phyloP scores from a whole-genome alignment of 2,797 vertebrate species.

The Benthosema pterotum region DNA sequence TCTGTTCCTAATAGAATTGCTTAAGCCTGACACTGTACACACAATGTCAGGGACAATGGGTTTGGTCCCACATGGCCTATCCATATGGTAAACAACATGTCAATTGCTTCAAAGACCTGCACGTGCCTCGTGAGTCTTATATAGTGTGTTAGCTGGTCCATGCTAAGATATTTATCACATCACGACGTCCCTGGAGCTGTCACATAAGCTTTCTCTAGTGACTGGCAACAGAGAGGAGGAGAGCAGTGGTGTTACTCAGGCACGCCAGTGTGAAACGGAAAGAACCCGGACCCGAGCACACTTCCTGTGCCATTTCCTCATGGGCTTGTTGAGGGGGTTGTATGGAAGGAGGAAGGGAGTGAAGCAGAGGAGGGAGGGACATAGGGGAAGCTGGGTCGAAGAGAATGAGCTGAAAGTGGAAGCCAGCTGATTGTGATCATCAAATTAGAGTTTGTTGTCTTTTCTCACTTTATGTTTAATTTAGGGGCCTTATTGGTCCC shows the following conservation, averaged over 20 bases:
- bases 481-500: constrained; percentile 3
- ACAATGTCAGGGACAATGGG: neutral
- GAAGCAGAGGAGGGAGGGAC: constrained; percentile 39
- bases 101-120: constrained; percentile 6
- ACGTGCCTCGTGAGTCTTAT: constrained; percentile 27
- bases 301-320: constrained; percentile 81
- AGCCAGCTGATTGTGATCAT: constrained; percentile 11
- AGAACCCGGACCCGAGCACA: constrained; percentile 65
- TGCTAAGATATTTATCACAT: constrained; percentile 42
- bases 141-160: constrained; percentile 14
- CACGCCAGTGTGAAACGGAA: constrained; percentile 69
- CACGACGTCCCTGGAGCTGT: neutral
- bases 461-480: constrained; percentile 18
- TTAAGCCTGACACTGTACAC: neutral
- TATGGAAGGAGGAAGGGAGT: constrained; percentile 6
- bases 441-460: constrained; percentile 13
- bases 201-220: constrained; percentile 27
- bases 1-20: no score
- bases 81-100: constrained; percentile 28
- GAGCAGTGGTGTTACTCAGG: constrained; percentile 38
- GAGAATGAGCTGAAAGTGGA: constrained; percentile 15
- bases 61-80: constrained; percentile 17
- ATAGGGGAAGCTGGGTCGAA: constrained; percentile 3
- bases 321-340: constrained; percentile 48
- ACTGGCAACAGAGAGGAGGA: constrained; percentile 37